Percentiles rank a stretch among this genome's conserved stretches.
phyloP scores from a whole-genome alignment of 2,113 vertebrate species.

The Tyrannus savana region DNA sequence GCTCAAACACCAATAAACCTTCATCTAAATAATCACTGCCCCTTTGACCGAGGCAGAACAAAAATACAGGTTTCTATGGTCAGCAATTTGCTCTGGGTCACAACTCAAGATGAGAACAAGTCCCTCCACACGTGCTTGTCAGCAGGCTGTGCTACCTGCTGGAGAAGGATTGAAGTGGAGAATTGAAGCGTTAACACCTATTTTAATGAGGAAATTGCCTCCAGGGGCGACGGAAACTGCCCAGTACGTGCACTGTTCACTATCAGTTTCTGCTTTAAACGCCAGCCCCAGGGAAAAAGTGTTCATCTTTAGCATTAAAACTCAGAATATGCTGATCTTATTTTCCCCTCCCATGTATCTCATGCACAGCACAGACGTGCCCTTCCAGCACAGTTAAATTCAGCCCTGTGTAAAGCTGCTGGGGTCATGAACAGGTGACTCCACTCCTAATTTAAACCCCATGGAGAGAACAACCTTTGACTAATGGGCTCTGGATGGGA shows the following conservation, averaged over 20 bases:
- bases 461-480: conserved; percentile 7
- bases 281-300: neutral
- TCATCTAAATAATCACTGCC: neutral
- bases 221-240: neutral
- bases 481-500: conserved; percentile 9
- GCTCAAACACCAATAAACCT: neutral
- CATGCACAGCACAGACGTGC: neutral
- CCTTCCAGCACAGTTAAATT: neutral
- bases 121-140: neutral
- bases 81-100: neutral
- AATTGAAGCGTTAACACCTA: neutral
- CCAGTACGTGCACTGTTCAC: neutral
- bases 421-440: conserved; percentile 30
- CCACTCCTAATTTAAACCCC: conserved; percentile 10
- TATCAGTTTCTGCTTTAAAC: neutral
- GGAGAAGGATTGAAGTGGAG: neutral
- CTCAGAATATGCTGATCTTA: neutral
- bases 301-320: neutral
- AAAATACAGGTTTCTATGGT: neutral
- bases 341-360: neutral
- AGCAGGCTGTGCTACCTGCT: neutral
- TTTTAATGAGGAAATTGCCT: neutral
- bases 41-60: neutral
- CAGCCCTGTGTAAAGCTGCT: neutral
- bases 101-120: neutral